Evolutionary conservation across 1,140 invertebrate species (phyloP), one percentile per base, ranked within the genome.

Genomic region (Gryon sp.): DNA sequence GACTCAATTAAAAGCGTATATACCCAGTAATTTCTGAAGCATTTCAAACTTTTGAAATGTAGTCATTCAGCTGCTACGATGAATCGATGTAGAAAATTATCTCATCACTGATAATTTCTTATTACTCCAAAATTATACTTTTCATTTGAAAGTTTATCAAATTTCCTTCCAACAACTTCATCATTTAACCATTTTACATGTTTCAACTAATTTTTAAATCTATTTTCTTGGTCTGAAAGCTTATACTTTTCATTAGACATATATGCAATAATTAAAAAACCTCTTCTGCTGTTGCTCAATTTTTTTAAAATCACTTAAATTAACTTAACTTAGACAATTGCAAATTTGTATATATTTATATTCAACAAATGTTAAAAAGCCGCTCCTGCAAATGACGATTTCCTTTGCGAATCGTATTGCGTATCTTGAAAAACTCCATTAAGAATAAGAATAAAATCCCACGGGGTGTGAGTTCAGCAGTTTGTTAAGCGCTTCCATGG

Each of bases 391-490:
- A 70, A 70, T 3, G 26, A n/a, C 52, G 73, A 65, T 81, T 80
- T 57, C 48, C 62, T 28, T 28, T 74, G 69, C 68, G 74, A 73
- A 84, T 85, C 79, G 77, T 79, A 78, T 80, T 78, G 83, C 84
- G 80, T 84, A 85, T 83, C 78, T 80, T 40, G 72, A 74, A 75
- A 73, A 82, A 85, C 80, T 86, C 82, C 75, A 86, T 88, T 86
- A 85, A 83, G 81, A 84, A 82, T 80, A 80, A 78, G 76, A 85
- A 85, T 84, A 86, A 87, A 86, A 86, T 86, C 85, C 82, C 83
- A 60, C 52, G 79, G 80, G 82, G 80, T 83, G 83, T 85, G 84
- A 82, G 82, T 88, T 86, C 84, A 88, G 85, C 86, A 87, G 82
- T 86, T 88, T 86, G 83, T 87, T 85, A 86, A 85, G 78, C 79